These are phyloP conservation scores for Melangyna quadrimaculata DNA, from an alignment of 2,888 invertebrate genomes.

Conservation along the genomic window DNA sequence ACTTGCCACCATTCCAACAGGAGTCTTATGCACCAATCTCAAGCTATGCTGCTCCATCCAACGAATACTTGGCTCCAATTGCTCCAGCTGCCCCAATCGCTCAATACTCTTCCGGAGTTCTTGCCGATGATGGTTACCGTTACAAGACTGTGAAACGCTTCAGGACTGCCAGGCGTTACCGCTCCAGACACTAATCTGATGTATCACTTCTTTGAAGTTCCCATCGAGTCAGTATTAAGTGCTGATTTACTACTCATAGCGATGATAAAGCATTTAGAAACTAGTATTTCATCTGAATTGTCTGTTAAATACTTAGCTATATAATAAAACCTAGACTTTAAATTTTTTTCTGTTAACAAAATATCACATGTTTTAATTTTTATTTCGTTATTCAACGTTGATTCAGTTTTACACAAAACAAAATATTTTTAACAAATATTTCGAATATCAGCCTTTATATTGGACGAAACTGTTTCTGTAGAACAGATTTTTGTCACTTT, in stretches of 20 bases:
- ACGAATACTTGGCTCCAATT: slow-evolving; percentile 63
- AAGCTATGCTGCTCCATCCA: slow-evolving; percentile 27
- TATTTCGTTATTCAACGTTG: not conserved
- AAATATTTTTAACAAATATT: too few species aligned
- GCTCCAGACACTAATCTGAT: slow-evolving; percentile 61
- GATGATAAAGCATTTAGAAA: slow-evolving; percentile 3
- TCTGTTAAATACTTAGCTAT: not conserved
- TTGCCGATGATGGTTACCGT: slow-evolving; percentile 76
- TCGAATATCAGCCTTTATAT: too few species aligned
- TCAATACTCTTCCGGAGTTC: slow-evolving; percentile 76
- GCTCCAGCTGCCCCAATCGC: slow-evolving; percentile 76
- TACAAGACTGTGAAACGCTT: slow-evolving; percentile 73
- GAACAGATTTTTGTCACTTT: too few species aligned
- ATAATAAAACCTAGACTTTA: slow-evolving; percentile 1
- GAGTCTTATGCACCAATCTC: not conserved
- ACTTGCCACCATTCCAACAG: slow-evolving; percentile 66
- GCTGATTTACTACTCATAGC: not conserved
- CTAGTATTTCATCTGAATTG: not conserved
- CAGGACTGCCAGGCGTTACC: slow-evolving; percentile 69
- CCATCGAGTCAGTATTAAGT: not conserved
- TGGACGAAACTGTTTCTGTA: too few species aligned
- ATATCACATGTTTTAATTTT: not conserved
- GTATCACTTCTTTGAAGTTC: not conserved
- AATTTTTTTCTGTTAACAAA: not conserved
- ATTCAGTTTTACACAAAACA: too few species aligned